Evolutionary conservation across 1,140 invertebrate species (phyloP), one percentile per base, ranked within the genome.

Genomic region (Zaprionus ghesquierei): DNA sequence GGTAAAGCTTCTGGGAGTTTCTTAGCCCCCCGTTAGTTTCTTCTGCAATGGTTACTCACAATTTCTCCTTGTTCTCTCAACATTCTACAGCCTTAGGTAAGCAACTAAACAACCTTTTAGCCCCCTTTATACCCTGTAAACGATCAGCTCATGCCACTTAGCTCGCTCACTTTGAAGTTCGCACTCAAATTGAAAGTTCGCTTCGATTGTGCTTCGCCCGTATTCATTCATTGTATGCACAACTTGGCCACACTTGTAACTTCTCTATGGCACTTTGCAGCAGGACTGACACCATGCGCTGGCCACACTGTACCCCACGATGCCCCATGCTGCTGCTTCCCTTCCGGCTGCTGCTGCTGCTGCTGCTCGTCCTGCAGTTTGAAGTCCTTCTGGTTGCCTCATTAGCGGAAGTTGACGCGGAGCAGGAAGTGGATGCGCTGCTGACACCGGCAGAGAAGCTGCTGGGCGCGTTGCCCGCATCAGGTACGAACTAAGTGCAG

Each of bases 181-280:
- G 33, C 27, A 15, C 18, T 46, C 18, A 18, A 18, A 20, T 18
- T 46, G 9, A 46, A 22, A 46, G 9, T 46, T 22, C 10, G 41
- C 41, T 20, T 20, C 41, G 41, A 46, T 46, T 46, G 41, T 46
- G 18, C 15, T 1, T 18, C 18, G 6, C 29, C 53, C 51, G 41
- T 46, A 46, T 41, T 35, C 20, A 64, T 82, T 69, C 65, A 74
- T 78, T 78, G 64, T 82, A 69, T 58, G 77, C 81, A 77, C 55
- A 71, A 72, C 64, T 68, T 53, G 71, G 63, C 50, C 59, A 27
- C 55, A 64, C 46, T 82, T 61, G 27, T 58, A 65, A 69, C 51
- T 78, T 49, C 54, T 63, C 31, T 62, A 50, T 77, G 77, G 9
- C 41, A 49, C 51, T 51, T 64, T n/a, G n/a, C n/a, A n/a, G 8